Conservation (phyloP, 1,140 invertebrate genomes). For the Solen grandis region DNA sequence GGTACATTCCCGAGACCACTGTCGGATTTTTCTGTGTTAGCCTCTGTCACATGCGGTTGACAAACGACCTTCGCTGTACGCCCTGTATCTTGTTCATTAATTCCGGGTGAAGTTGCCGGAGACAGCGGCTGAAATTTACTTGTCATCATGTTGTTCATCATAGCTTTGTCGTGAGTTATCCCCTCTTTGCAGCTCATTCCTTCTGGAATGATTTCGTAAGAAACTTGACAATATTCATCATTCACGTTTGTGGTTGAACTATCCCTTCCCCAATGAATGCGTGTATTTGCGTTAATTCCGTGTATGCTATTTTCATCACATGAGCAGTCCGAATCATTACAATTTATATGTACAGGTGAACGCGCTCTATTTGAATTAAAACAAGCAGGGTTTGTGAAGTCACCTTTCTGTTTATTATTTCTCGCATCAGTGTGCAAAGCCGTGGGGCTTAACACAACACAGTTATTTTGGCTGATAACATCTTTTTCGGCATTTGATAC, state of each 20-base stretch:
- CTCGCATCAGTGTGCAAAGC: slow-evolving; percentile 1
- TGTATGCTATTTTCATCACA: neutral
- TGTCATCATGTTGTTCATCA: neutral
- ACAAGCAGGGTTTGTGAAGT: neutral
- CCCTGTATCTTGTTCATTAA: neutral
- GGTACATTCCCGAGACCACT: neutral
- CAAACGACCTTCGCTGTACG: neutral
- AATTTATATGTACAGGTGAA: slow-evolving; percentile 17
- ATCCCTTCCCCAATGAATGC: slow-evolving; percentile 37
- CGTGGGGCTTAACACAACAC: neutral
- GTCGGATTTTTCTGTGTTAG: neutral
- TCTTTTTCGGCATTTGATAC: slow-evolving; percentile 7
- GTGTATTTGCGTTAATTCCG: slow-evolving; percentile 19
- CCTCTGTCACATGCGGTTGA: neutral
- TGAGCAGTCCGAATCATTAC: neutral
- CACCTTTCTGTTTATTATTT: slow-evolving; percentile 25
- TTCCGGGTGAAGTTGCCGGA: neutral
- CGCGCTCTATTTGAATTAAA: neutral
- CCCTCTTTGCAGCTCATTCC: neutral
- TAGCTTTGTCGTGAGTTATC: neutral
- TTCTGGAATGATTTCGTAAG: neutral
- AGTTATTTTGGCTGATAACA: slow-evolving; percentile 5
- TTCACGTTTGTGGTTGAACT: neutral
- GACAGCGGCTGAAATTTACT: neutral
- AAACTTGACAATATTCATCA: neutral